phyloP scores from a whole-genome alignment of 2,113 vertebrate species.

The Cyrtonyx montezumae region DNA sequence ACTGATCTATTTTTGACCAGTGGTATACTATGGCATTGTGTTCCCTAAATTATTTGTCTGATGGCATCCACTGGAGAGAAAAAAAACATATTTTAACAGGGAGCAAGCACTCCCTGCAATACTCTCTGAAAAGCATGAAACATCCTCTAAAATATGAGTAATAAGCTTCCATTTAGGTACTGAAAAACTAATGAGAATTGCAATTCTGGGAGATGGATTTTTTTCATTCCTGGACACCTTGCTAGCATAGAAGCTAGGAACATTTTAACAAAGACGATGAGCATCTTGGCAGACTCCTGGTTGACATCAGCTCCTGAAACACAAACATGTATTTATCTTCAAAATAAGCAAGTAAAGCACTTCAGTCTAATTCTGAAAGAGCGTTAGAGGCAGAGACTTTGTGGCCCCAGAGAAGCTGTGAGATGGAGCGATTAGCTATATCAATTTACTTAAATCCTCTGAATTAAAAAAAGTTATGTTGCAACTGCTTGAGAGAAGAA shows the following conservation, averaged over 20 bases:
- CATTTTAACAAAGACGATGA: conserved; percentile 52
- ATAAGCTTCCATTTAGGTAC: neutral
- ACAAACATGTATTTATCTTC: conserved; percentile 65
- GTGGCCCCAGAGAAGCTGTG: neutral
- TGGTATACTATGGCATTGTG: neutral
- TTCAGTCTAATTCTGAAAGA: conserved; percentile 33
- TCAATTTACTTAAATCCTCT: neutral
- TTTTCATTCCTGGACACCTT: conserved; percentile 32
- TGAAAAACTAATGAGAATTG: conserved; percentile 30
- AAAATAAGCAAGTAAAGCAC: conserved; percentile 54
- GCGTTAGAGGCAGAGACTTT: neutral
- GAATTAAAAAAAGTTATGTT: neutral
- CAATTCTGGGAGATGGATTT: neutral
- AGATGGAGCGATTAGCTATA: neutral
- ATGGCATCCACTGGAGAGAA: neutral
- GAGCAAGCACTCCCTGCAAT: neutral
- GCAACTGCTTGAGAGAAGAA: neutral
- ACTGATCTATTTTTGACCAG: conserved; percentile 11
- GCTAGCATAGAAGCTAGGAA: conserved; percentile 35
- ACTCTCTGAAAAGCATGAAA: neutral
- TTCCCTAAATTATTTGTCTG: neutral
- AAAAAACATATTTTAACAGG: neutral
- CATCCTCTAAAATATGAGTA: neutral
- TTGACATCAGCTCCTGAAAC: conserved; percentile 66
- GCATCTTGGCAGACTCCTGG: conserved; percentile 10